Base-by-base conservation (phyloP, 2,888 invertebrate genomes). In the Platynereis dumerilii region DNA sequence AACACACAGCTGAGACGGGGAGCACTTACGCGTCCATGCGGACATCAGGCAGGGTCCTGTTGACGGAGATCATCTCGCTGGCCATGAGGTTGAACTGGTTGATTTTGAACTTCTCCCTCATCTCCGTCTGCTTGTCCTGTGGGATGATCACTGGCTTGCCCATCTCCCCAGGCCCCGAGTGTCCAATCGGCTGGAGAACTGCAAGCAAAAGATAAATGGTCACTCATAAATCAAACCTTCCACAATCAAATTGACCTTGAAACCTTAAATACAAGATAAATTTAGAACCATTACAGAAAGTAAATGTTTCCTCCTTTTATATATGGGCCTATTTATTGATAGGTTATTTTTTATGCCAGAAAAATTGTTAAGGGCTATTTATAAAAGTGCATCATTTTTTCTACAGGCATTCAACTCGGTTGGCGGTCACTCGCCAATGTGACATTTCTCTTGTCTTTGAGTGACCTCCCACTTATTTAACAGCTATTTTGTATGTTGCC, bases 81-180 rank as follows among this genome's bases (percentile, higher is more conserved):
- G 98, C 99, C 84, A 97, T 87, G 75, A 99, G 87, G 86, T 99
- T 99, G 87, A 99, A 99, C 87, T 99, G 98, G 87, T 99, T 99
- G 80, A 97, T 90, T 84, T 96, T 94, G 86, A 99, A 99, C 83
- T 94, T 92, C 78, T 96, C 95, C 85, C 95, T 91, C 89, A 96
- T 93, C 64, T 92, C 85, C 66, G 91, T 90, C 81, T 96, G 93
- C 82, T 93, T 90, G 62, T 93, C 92, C 26, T 90, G 86, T 24
- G 94, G 92, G 79, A 97, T 92, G 77, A 90, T 90, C 22, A 99
- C 98, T n/a, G 95, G 90, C 83, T 86, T 87, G 76, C 98, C 98
- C 88, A 91, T 88, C 86, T 98, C 98, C 52, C 99, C 99, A 34
- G 94, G 93, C 67, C 87, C 88, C 1, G 91, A 90, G 54, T 87